Percentiles rank a stretch among this genome's conserved stretches.
These are phyloP conservation scores for Watersipora subatra DNA, from an alignment of 1,140 invertebrate species.

Conservation along the genomic window DNA sequence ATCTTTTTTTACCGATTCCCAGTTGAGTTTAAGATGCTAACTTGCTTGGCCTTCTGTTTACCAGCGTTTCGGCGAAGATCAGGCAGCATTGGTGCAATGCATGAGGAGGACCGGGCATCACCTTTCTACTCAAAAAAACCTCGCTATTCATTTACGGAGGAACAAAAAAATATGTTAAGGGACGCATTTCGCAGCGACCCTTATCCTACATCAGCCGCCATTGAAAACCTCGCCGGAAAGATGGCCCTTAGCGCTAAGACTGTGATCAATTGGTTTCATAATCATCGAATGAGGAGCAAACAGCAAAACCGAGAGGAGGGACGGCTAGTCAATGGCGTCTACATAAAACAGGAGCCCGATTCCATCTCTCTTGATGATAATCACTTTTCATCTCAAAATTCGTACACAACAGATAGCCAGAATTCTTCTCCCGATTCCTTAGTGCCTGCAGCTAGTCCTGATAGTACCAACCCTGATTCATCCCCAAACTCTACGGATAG, in stretches of 20 bases:
- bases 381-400: neutral
- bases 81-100: neutral
- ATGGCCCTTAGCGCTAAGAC: conserved; percentile 82
- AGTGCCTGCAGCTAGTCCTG: neutral
- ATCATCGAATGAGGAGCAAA: conserved; percentile 94
- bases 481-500: neutral
- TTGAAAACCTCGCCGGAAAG: conserved; percentile 83
- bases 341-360: neutral
- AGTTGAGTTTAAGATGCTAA: too few relatives aligned
- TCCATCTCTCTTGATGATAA: neutral
- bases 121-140: conserved; percentile 23
- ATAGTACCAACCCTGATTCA: neutral
- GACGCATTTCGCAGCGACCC: conserved; percentile 86
- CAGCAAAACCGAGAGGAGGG: conserved; percentile 28
- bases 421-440: neutral
- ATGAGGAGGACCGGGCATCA: neutral
- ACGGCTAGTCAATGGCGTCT: too few relatives aligned
- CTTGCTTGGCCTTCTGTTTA: neutral
- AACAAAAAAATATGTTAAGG: conserved; percentile 89
- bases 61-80: neutral
- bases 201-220: conserved; percentile 85
- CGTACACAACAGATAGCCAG: neutral
- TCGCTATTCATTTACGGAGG: conserved; percentile 86
- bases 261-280: conserved; percentile 96
- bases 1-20: too few relatives aligned